These are phyloP conservation scores for Protosalanx chinensis DNA, from an alignment of 2,797 vertebrate genomes.

Conservation along the genomic window DNA sequence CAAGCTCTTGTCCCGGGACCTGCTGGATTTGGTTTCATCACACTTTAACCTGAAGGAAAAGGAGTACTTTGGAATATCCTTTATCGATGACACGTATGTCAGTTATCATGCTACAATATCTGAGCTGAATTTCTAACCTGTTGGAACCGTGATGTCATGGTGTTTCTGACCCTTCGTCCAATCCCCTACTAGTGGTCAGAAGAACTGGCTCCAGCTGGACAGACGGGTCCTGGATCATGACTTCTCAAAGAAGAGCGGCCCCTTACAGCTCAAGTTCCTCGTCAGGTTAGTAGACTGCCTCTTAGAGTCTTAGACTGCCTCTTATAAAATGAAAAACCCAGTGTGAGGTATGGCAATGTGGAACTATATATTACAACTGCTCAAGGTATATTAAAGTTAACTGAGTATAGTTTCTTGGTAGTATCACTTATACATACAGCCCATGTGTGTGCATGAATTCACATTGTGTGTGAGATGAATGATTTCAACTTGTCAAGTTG, in stretches of 20 bases:
- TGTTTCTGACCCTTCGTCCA: conserved; percentile 38
- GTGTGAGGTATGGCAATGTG: not conserved
- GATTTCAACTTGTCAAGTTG: not conserved
- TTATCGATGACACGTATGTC: conserved; percentile 91
- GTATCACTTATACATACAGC: too few relatives aligned
- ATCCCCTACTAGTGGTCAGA: conserved; percentile 80
- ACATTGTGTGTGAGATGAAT: not conserved
- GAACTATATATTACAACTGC: too few relatives aligned
- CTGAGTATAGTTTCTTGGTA: too few relatives aligned
- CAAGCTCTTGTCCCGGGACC: conserved; percentile 90
- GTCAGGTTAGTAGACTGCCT: conserved; percentile 80
- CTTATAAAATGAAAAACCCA: not conserved
- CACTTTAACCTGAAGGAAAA: conserved; percentile 99
- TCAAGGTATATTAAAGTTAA: too few relatives aligned
- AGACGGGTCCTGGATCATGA: conserved; percentile 95
- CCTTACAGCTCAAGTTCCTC: conserved; percentile 83
- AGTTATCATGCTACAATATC: not conserved
- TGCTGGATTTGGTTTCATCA: conserved; percentile 93
- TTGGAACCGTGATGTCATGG: not conserved
- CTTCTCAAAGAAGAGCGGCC: conserved; percentile 85
- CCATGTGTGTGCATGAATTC: too few relatives aligned
- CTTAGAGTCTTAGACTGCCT: too few relatives aligned
- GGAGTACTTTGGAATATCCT: conserved; percentile 95
- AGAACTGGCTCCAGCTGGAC: conserved; percentile 94
- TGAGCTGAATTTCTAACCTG: not conserved